phyloP scores from a whole-genome alignment of 2,113 vertebrate species.

The Nibea albiflora region DNA sequence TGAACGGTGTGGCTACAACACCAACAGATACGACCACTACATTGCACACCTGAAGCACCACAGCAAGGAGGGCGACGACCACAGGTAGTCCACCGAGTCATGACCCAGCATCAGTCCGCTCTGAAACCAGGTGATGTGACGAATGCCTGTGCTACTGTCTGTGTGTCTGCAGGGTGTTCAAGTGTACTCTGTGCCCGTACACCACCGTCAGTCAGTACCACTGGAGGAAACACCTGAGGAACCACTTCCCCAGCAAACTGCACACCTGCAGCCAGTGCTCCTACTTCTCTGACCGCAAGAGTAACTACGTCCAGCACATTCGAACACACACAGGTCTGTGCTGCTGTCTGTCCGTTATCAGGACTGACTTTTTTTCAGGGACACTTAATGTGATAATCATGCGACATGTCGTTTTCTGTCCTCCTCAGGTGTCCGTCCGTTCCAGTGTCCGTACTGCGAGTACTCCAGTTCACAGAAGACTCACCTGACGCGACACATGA shows the following conservation, averaged over 20 bases:
- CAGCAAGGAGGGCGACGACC: conserved; percentile 85
- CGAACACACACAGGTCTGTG: conserved; percentile 92
- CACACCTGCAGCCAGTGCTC: conserved; percentile 97
- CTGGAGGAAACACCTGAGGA: conserved; percentile 98
- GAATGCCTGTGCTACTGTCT: not conserved
- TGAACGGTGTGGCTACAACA: conserved; percentile 98
- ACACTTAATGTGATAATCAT: too few species aligned
- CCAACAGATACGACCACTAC: conserved; percentile 97
- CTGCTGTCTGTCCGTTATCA: too few species aligned
- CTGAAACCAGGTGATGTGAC: too few species aligned
- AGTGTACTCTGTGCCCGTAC: conserved; percentile 96
- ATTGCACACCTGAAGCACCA: conserved; percentile 97
- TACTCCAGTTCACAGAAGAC: conserved; percentile 99
- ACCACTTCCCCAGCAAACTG: conserved; percentile 97
- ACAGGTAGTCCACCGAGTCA: conserved; percentile 62
- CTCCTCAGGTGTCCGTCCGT: conserved; percentile 93
- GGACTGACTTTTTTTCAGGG: too few species aligned
- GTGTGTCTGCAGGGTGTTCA: conserved; percentile 87
- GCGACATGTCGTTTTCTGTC: not conserved
- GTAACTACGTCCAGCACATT: conserved; percentile 99
- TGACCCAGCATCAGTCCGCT: not conserved
- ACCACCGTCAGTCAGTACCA: conserved; percentile 98
- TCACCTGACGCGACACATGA: conserved; percentile 97
- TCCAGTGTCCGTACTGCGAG: conserved; percentile 94
- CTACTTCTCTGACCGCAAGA: conserved; percentile 98